Evolutionary conservation across 2,113 vertebrate species (phyloP).

Genomic region (Rhinoderma darwinii): DNA sequence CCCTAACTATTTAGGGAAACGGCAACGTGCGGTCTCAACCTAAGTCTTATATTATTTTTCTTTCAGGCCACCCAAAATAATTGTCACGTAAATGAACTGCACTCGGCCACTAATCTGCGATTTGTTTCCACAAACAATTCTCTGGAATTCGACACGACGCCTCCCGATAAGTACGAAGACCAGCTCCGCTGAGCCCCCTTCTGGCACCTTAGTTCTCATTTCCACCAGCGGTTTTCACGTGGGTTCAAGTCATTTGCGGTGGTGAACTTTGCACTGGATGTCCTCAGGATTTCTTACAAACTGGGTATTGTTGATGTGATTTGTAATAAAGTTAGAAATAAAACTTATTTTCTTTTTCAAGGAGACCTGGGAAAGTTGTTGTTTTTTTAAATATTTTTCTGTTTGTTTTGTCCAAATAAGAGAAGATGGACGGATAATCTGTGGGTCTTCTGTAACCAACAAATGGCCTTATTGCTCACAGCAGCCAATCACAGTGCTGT

Average conservation of each 20-base stretch:
- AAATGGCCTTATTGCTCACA: too few species aligned
- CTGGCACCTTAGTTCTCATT: slow-evolving; percentile 21
- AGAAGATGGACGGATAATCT: too few species aligned
- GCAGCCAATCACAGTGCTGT: too few species aligned
- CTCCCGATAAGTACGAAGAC: neutral
- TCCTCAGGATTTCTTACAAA: slow-evolving; percentile 7
- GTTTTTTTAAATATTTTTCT: neutral
- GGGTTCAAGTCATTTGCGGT: neutral
- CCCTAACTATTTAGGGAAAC: too few species aligned
- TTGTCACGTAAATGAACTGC: neutral
- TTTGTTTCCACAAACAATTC: neutral
- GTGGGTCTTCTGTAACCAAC: too few species aligned
- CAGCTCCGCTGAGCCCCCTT: neutral
- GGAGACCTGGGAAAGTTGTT: neutral
- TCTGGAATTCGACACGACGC: neutral
- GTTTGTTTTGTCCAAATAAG: neutral
- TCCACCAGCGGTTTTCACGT: slow-evolving; percentile 8
- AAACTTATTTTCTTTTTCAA: slow-evolving; percentile 45
- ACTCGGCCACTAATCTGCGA: neutral
- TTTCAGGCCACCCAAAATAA: neutral
- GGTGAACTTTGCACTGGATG: slow-evolving; percentile 36
- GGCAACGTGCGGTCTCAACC: too few species aligned
- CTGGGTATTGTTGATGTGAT: slow-evolving; percentile 12
- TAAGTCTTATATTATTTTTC: neutral
- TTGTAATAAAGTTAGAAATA: slow-evolving; percentile 49